A percentile compares a stretch with the other conserved stretches of the same genome.
Evolutionary conservation across 2,888 invertebrate genomes (phyloP).

Genomic region (Hecatera dysodea): DNA sequence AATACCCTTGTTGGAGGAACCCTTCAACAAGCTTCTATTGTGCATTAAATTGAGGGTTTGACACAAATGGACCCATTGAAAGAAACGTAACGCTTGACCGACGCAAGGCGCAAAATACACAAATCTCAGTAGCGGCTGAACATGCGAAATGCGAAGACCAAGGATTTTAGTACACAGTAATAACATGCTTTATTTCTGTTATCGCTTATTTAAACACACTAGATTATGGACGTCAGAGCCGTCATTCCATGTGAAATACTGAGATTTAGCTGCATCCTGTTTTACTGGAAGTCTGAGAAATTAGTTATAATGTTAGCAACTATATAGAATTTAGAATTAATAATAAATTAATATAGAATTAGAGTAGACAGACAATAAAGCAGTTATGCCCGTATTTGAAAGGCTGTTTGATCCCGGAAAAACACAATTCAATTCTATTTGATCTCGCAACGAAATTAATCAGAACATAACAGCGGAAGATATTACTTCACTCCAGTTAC

Average conservation of each 20-base stretch:
- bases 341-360: too few species aligned
- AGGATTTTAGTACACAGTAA: background rate
- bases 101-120: background rate
- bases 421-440: too few species aligned
- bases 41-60: constrained; percentile 2
- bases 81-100: background rate
- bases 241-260: background rate
- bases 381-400: too few species aligned
- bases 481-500: too few species aligned
- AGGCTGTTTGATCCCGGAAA: too few species aligned
- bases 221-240: background rate
- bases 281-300: background rate
- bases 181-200: background rate
- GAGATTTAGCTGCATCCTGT: background rate
- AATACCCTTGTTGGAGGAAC: background rate
- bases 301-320: too few species aligned
- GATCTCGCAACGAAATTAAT: too few species aligned
- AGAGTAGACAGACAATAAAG: too few species aligned
- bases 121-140: background rate
- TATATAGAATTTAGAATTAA: too few species aligned
- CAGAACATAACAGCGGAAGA: too few species aligned
- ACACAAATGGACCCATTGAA: constrained; percentile 5
- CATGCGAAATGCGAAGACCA: too few species aligned
- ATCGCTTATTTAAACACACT: background rate
- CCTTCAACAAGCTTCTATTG: constrained; percentile 9